Conservation (phyloP, 2,797 vertebrate genomes). For the Rhodeus uyekii region DNA sequence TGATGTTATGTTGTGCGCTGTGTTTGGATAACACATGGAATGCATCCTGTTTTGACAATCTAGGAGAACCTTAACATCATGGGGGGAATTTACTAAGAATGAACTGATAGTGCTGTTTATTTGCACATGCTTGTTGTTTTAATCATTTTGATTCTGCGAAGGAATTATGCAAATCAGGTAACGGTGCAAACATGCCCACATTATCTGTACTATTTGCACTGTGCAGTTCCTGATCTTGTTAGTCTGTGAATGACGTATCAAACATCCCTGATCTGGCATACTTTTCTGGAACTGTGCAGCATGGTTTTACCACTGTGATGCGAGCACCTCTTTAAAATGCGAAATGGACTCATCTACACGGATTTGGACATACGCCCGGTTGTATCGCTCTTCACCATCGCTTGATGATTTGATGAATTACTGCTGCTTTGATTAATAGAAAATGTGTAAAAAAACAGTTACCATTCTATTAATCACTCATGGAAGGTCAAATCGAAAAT, state of each 20-base stretch:
- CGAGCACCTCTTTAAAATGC: slow-evolving; percentile 16
- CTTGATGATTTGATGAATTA: slow-evolving; percentile 9
- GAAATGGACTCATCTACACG: not conserved
- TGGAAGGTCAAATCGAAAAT: not conserved
- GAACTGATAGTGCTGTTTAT: not conserved
- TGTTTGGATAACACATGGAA: not conserved
- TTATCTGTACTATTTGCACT: not conserved
- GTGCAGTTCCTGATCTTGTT: not conserved
- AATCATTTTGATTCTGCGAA: not conserved
- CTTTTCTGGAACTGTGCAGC: slow-evolving; percentile 5
- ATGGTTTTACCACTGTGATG: not conserved
- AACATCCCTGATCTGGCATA: not conserved
- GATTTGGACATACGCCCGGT: not conserved
- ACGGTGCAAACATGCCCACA: not conserved
- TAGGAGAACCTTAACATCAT: slow-evolving; percentile 2
- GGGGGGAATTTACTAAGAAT: not conserved
- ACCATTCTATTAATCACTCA: not conserved
- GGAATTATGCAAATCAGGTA: not conserved
- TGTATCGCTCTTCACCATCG: not conserved
- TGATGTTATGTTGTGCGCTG: slow-evolving; percentile 2
- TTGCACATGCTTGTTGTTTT: not conserved
- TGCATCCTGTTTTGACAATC: not conserved
- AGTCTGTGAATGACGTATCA: not conserved
- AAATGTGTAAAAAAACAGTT: not conserved
- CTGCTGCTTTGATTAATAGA: not conserved